Conservation (phyloP, 2,888 invertebrate genomes). For the Microctonus aethiopoides region DNA sequence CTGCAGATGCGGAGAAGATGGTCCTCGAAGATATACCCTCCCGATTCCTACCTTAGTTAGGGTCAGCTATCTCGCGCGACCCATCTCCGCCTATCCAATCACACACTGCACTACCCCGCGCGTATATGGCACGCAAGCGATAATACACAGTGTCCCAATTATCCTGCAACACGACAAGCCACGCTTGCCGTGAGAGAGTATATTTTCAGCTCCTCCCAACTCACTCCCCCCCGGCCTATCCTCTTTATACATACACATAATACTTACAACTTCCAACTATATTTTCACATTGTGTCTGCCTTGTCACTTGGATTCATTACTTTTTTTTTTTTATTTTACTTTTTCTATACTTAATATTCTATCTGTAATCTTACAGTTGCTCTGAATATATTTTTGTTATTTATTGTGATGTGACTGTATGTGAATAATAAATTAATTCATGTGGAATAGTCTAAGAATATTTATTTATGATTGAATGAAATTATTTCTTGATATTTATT, state of each 20-base stretch:
- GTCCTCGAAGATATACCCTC: constrained; percentile 60
- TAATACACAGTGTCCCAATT: constrained; percentile 67
- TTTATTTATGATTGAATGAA: too few species aligned
- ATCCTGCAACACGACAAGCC: constrained; percentile 63
- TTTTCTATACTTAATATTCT: neutral
- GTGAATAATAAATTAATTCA: too few species aligned
- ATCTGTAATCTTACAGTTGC: constrained; percentile 6
- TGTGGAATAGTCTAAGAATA: too few species aligned
- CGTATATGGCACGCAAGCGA: constrained; percentile 64
- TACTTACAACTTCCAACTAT: neutral
- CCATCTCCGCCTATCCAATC: constrained; percentile 68
- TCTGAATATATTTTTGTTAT: too few species aligned
- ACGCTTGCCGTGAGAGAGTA: constrained; percentile 54
- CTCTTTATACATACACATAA: neutral
- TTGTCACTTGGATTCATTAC: constrained; percentile 5
- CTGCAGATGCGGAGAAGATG: constrained; percentile 64
- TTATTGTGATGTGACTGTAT: too few species aligned
- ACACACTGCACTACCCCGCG: constrained; percentile 56
- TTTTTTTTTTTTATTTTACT: constrained; percentile 5
- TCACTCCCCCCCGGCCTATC: constrained; percentile 5
- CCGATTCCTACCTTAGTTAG: constrained; percentile 56
- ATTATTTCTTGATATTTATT: too few species aligned
- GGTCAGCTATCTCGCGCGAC: constrained; percentile 67
- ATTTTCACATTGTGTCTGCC: constrained; percentile 5
- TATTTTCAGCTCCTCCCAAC: constrained; percentile 59